Base-by-base conservation (phyloP, 2,113 vertebrate genomes). In the Pelvicachromis taeniatus region DNA sequence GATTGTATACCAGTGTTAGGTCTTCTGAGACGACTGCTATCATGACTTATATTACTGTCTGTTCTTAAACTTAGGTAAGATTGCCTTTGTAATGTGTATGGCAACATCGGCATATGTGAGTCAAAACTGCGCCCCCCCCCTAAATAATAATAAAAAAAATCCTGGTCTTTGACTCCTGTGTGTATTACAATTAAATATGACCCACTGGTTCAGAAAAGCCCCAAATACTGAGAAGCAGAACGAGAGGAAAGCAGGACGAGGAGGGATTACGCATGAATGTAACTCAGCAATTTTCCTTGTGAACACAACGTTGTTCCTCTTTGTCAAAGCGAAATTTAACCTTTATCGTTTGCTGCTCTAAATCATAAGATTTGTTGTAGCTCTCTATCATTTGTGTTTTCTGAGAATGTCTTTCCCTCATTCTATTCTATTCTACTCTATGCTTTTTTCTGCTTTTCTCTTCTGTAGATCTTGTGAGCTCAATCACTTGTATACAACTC, bases 401-500 rank as follows among this genome's bases (percentile, higher is more conserved):
- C 33, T 53, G 19, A 84, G 23, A 86, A 84, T 78, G 21, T 70
- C 26, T 59, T 61, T 53, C n/a, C 4, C 23, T 59, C 77, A 31
- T 52, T 75, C 52, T 77, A 50, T 56, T 19, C 13, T 68, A 55
- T 68, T 56, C 75, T 59, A 40, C 61, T 23, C 75, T 81, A 29
- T 29, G 4, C 29, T 78, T 63, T 56, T 11, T 85, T 91, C 61
- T 89, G 26, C 85, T 87, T 68, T 89, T 89, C 89, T 92, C 70
- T 56, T 63, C 87, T 88, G 33, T 83, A 70, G 56, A 63, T 84
- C 12, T 58, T 33, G 81, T 80, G 45, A 90, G 85, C 91, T 92
- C 91, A 92, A 94, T 95, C 96, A 95, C 96, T 96, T 95, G 95
- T 97, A 95, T 96, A 95, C 95, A 88, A 93, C 92, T 95, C 96